Base-by-base conservation (phyloP, 1,140 invertebrate genomes). In the Nilaparvata lugens region DNA sequence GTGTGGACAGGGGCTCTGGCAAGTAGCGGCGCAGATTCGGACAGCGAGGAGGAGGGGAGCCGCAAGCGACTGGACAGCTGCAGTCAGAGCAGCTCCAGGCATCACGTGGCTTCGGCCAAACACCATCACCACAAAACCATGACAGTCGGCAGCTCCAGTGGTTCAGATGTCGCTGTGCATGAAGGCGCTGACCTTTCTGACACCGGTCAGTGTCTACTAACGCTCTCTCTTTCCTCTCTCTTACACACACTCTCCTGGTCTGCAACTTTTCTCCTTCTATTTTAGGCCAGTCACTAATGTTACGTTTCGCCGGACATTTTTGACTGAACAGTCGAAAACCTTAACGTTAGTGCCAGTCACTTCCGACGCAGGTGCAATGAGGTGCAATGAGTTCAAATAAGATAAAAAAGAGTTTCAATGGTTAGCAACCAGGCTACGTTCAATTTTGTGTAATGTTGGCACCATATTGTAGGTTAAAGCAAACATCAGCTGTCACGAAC, bases 81-180 rank as follows among this genome's bases (percentile, higher is more conserved):
- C 19, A 24, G 62, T 13, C 52, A 31, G 48, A 58, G 45, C 31
- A 35, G 31, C 31, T 35, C 31, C 1, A 6, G 54, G 6, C 16
- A 38, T 25, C 16, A 31, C 14, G 0, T 21, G 48, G 13, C 31
- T 28, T 35, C 31, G 31, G 31, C 31, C 4, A 35, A 11, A 11
- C 31, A 28, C 25, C 25, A 28, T 28, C 25, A 28, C 4, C 59
- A 51, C 28, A 66, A 64, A 63, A 80, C 78, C 11, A 67, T 81
- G 60, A 35, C 31, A 1, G 31, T 35, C 4, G 81, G 81, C 63
- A 82, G 80, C 68, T 83, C 81, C 56, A 82, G 81, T 68, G 81
- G 80, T 24, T 82, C 81, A 13, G 81, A 83, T 67, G 76, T 83
- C 31, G 81, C 81, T 60, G 73, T 83, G 35, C 81, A 83, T 70